A percentile compares a stretch with the other conserved stretches of the same genome.
Evolutionary conservation across 2,888 invertebrate genomes (phyloP).

Genomic region (Trichogramma dendrolimi): DNA sequence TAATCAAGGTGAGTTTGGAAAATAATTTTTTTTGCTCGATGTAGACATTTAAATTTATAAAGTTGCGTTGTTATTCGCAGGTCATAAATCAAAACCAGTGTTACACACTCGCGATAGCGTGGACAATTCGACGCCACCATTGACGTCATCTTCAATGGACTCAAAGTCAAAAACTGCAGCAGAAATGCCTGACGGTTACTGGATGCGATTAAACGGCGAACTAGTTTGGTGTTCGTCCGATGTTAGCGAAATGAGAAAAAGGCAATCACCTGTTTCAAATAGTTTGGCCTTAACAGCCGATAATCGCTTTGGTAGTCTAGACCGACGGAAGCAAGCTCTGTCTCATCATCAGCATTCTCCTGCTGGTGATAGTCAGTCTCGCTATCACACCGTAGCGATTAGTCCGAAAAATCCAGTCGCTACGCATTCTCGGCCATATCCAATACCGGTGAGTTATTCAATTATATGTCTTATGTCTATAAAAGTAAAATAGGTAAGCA

Average conservation of each 20-base stretch:
- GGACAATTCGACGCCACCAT: constrained; percentile 11
- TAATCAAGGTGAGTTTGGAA: constrained; percentile 28
- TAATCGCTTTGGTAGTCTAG: constrained; percentile 59
- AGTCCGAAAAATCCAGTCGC: constrained; percentile 26
- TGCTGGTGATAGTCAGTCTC: constrained; percentile 33
- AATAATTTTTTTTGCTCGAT: neutral
- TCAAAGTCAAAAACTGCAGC: constrained; percentile 16
- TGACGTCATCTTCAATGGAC: neutral
- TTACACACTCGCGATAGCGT: constrained; percentile 17
- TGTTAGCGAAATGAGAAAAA: constrained; percentile 29
- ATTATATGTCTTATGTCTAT: neutral
- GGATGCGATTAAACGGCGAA: constrained; percentile 46
- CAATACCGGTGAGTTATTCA: constrained; percentile 26
- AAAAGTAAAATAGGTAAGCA: neutral
- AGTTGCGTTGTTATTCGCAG: neutral
- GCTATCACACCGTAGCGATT: constrained; percentile 40
- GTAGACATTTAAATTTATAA: neutral
- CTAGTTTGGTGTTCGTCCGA: constrained; percentile 40
- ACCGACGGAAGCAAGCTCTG: constrained; percentile 56
- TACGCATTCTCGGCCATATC: constrained; percentile 24
- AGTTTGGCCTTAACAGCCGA: constrained; percentile 30
- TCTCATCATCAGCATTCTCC: constrained; percentile 34
- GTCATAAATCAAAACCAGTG: neutral
- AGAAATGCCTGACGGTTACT: constrained; percentile 41
- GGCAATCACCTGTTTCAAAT: no score